These are phyloP conservation scores for Marasmarcha lunaedactyla DNA, from an alignment of 2,888 invertebrate species.

Conservation along the genomic window DNA sequence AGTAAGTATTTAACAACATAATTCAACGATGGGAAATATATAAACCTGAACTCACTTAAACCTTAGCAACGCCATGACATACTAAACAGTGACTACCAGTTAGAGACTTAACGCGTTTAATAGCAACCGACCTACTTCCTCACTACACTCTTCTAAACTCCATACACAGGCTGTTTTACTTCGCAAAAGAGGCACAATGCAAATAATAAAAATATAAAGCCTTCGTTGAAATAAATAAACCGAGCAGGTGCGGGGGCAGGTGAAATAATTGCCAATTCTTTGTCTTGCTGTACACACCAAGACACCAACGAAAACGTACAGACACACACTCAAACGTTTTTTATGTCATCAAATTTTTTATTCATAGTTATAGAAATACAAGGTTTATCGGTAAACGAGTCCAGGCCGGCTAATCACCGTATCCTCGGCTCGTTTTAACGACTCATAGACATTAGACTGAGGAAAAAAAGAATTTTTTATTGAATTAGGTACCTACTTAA, in stretches of 20 bases:
- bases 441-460: no score
- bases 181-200: constrained; percentile 17
- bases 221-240: constrained; percentile 64
- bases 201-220: constrained; percentile 67
- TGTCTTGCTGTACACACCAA: constrained; percentile 51
- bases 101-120: neutral
- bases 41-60: no score
- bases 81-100: neutral
- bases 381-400: neutral
- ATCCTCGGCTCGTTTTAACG: neutral
- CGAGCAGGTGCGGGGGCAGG: constrained; percentile 56
- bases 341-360: neutral
- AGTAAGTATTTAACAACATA: no score
- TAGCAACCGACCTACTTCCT: neutral
- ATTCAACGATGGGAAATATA: no score
- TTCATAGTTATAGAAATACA: neutral
- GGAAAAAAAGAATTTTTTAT: no score
- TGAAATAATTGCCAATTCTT: constrained; percentile 70
- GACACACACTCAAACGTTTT: constrained; percentile 7
- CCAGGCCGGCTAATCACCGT: neutral
- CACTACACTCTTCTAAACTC: neutral
- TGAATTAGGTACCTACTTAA: no score
- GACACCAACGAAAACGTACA: constrained; percentile 35
- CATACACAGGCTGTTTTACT: neutral
- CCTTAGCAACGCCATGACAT: no score